A percentile compares a stretch with the other conserved stretches of the same genome.
These are phyloP conservation scores for Metopia argyrocephala DNA, from an alignment of 2,888 invertebrate species.

Conservation along the genomic window DNA sequence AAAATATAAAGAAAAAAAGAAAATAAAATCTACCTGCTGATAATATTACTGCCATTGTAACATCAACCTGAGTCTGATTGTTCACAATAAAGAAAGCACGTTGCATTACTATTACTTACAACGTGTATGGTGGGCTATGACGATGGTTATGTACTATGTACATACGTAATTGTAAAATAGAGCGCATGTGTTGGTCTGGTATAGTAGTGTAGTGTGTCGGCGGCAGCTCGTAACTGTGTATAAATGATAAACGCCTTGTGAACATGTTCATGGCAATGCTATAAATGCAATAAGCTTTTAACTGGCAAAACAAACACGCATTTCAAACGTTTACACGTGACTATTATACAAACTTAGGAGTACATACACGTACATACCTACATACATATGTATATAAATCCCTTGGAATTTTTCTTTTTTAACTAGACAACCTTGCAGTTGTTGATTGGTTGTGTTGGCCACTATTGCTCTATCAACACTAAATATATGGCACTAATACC, in stretches of 20 bases:
- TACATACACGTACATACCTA: conserved; percentile 1
- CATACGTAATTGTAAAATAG: not conserved
- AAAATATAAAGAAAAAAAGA: no score
- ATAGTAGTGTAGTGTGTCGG: conserved; percentile 57
- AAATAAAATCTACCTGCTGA: conserved; percentile 53
- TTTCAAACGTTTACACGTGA: conserved; percentile 52
- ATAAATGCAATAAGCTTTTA: conserved; percentile 74
- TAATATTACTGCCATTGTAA: not conserved
- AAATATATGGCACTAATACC: conserved; percentile 19
- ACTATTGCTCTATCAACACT: not conserved
- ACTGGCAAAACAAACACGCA: conserved; percentile 57
- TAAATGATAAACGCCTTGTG: conserved; percentile 52
- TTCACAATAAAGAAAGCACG: conserved; percentile 68
- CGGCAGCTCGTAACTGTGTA: conserved; percentile 44
- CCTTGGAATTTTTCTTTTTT: not conserved
- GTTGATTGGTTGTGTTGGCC: conserved; percentile 28
- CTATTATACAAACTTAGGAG: conserved; percentile 31
- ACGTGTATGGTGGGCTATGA: not conserved
- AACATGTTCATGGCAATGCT: conserved; percentile 44
- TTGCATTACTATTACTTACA: conserved; percentile 75
- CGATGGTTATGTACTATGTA: not conserved
- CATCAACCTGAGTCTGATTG: conserved; percentile 23
- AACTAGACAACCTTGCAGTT: conserved; percentile 21
- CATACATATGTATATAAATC: not conserved
- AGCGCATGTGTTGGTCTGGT: conserved; percentile 44